Evolutionary conservation across 2,113 vertebrate genomes (phyloP).

Genomic region (Rynchops niger): DNA sequence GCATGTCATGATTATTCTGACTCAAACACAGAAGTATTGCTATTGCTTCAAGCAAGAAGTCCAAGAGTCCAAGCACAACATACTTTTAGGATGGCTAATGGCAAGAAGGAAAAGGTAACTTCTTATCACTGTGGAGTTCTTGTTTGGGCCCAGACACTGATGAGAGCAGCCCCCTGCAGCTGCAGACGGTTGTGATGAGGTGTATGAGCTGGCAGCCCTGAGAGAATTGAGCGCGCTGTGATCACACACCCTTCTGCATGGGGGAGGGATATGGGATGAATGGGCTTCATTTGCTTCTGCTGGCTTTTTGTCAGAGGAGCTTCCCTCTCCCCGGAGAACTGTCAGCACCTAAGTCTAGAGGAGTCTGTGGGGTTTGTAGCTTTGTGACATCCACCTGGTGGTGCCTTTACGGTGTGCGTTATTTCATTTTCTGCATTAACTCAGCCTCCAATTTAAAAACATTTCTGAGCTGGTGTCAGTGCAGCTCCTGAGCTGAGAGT

Average conservation of each 20-base stretch:
- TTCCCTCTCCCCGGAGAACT: not conserved
- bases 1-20: not conserved
- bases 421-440: not conserved
- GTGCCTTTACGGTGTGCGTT: not conserved
- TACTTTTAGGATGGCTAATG: not conserved
- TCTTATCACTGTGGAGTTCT: not conserved
- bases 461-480: not conserved
- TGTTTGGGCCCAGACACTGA: not conserved
- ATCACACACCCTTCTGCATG: rapidly evolving
- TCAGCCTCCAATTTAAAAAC: not conserved
- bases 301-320: not conserved
- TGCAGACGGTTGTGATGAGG: not conserved
- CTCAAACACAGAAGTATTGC: not conserved
- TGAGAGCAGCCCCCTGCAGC: not conserved
- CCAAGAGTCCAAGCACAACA: not conserved
- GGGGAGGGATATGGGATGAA: not conserved
- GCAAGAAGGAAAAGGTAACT: not conserved
- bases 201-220: not conserved
- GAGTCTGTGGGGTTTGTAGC: not conserved
- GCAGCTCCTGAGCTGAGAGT: not conserved
- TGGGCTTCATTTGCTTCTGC: not conserved
- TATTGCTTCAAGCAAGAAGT: not conserved
- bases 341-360: not conserved
- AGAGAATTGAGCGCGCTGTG: rapidly evolving
- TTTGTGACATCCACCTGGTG: not conserved